Evolutionary conservation across 1,140 invertebrate species (phyloP).

Genomic region (Adelges cooleyi): DNA sequence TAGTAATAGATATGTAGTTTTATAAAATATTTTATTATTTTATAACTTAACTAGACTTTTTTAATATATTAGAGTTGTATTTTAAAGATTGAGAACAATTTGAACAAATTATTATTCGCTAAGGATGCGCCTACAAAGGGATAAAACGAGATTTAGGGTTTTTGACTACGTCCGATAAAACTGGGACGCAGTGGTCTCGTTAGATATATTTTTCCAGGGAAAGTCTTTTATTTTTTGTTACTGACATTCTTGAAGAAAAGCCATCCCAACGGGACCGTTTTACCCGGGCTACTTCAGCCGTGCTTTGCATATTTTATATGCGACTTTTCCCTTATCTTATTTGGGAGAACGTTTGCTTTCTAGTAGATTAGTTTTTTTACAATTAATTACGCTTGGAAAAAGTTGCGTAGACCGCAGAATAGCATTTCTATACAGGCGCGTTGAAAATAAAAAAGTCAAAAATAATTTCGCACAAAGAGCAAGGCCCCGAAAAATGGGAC

Average conservation of each 20-base stretch:
- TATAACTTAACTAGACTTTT: too few species aligned
- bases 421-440: neutral
- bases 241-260: neutral
- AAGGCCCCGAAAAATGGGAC: neutral
- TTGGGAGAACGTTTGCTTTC: slow-evolving; percentile 8
- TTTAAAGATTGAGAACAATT: too few species aligned
- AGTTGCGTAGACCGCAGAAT: slow-evolving; percentile 5
- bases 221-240: neutral
- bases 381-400: slow-evolving; percentile 22
- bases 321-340: slow-evolving; percentile 14
- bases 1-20: too few species aligned
- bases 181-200: neutral
- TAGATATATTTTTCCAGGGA: neutral
- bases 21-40: too few species aligned
- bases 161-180: too few species aligned
- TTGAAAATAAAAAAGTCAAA: neutral
- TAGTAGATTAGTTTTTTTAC: slow-evolving; percentile 24
- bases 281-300: neutral
- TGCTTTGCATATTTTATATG: slow-evolving; percentile 20
- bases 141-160: too few species aligned
- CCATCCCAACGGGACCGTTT: neutral
- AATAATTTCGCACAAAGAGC: neutral
- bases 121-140: too few species aligned
- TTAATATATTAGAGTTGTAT: too few species aligned
- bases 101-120: too few species aligned